phyloP scores from a whole-genome alignment of 2,113 vertebrate genomes.

The Aspiorhynchus laticeps region DNA sequence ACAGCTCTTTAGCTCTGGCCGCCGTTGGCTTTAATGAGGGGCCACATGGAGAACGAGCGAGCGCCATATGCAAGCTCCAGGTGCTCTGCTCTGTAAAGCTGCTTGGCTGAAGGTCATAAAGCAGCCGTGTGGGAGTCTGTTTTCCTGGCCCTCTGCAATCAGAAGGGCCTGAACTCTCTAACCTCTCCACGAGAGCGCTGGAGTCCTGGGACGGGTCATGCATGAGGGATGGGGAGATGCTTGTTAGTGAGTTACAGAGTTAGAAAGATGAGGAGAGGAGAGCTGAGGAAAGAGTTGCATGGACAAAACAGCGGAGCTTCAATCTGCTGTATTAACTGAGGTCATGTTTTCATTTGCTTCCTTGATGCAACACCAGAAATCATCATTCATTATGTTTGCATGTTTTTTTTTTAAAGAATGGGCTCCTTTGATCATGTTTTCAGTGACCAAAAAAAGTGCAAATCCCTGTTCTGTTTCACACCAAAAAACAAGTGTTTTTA shows the following conservation, averaged over 20 bases:
- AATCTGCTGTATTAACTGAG: background rate
- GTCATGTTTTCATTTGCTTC: background rate
- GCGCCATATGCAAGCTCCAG: slow-evolving; percentile 58
- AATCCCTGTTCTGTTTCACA: background rate
- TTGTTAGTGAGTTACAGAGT: no score
- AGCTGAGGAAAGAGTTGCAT: background rate
- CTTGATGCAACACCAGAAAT: background rate
- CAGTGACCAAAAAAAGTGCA: background rate
- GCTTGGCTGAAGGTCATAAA: slow-evolving; percentile 50
- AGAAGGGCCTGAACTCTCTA: slow-evolving; percentile 1
- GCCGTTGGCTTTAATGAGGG: slow-evolving; percentile 21
- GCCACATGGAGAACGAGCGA: slow-evolving; percentile 37
- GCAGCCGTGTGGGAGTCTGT: slow-evolving; percentile 43
- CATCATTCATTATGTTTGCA: background rate
- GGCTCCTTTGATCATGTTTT: background rate
- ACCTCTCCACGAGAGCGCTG: background rate
- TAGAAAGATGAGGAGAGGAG: no score
- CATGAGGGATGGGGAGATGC: no score
- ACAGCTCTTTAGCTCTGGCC: slow-evolving; percentile 25
- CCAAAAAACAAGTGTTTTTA: background rate
- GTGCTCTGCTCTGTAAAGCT: slow-evolving; percentile 57
- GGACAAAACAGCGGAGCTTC: no score
- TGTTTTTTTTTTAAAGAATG: background rate
- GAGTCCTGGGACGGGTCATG: background rate
- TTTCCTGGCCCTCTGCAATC: slow-evolving; percentile 57